Evolutionary conservation across 1,140 invertebrate species (phyloP), one percentile per base, ranked within the genome.

Genomic region (Drosophila quadrilineata): DNA sequence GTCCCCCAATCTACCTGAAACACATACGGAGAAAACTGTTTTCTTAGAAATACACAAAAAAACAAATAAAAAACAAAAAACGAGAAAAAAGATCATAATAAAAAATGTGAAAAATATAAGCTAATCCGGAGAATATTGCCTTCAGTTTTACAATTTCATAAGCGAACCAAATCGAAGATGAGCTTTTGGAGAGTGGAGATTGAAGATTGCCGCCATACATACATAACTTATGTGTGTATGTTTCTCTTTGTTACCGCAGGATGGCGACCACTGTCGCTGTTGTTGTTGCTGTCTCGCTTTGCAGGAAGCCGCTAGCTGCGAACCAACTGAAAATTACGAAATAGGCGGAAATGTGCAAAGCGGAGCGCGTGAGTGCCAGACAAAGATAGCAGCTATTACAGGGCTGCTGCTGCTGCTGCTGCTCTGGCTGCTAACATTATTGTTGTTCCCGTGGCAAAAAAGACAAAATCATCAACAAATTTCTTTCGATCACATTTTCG

Each of bases 291-390:
- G 35, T 28, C 22, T 46, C 40, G 46, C 28, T 33, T 50, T 59
- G 29, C 46, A 66, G 63, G 56, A 52, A 59, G 46, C 56, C n/a
- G n/a, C n/a, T n/a, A n/a, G n/a, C n/a, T n/a, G n/a, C n/a, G n/a
- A n/a, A n/a, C n/a, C n/a, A n/a, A n/a, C n/a, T n/a, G n/a, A 33
- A 22, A 35, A 65, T 66, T 66, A 66, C 56, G 56, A 52, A 66
- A 66, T 14, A 66, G 46, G 63, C 63, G 63, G 63, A 67, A 67
- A 48, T 26, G 14, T 3, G 8, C n/a, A 6, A 29, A 36, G 24
- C 10, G 24, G 19, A 43, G 12, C 6, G 16, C 14, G 38, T 17
- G 9, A 2, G 9, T 12, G 38, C 0, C 10, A 38, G 49, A 63
- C 8, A 46, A 16, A 38, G 59, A 63, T 16, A 22, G 50, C 41